Percentiles rank a stretch among this genome's conserved stretches.
Conservation (phyloP, 2,888 invertebrate genomes). For the Salticus scenicus region DNA sequence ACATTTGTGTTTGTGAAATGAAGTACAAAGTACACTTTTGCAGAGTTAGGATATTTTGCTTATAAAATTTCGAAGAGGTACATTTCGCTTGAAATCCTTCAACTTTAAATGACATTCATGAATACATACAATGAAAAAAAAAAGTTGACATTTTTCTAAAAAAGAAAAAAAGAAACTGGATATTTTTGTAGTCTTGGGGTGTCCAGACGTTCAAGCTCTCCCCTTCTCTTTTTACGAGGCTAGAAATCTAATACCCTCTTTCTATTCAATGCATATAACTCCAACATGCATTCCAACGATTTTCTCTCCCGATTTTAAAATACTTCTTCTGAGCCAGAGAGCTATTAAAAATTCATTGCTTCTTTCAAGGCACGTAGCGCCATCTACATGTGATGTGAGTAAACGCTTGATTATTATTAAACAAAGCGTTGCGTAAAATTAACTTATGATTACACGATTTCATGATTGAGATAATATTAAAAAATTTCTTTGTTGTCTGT, state of each 20-base stretch:
- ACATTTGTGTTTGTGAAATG: no score
- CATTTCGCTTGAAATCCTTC: constrained; percentile 4
- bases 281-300: constrained; percentile 1
- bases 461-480: no score
- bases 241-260: constrained; percentile 12
- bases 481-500: no score
- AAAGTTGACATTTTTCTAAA: background rate
- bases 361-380: background rate
- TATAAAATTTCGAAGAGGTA: background rate
- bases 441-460: no score
- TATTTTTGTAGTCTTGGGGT: constrained; percentile 9
- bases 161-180: background rate
- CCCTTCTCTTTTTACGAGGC: background rate
- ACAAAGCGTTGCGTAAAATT: no score
- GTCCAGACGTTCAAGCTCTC: background rate
- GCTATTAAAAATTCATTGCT: background rate
- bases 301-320: constrained; percentile 13
- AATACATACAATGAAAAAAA: constrained; percentile 10
- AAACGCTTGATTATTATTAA: background rate
- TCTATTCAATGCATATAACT: constrained; percentile 2
- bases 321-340: background rate
- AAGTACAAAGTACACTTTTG: no score
- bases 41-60: background rate
- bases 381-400: background rate
- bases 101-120: constrained; percentile 9